Conservation (phyloP, 2,888 invertebrate species). For the Protodeltote pygarga region DNA sequence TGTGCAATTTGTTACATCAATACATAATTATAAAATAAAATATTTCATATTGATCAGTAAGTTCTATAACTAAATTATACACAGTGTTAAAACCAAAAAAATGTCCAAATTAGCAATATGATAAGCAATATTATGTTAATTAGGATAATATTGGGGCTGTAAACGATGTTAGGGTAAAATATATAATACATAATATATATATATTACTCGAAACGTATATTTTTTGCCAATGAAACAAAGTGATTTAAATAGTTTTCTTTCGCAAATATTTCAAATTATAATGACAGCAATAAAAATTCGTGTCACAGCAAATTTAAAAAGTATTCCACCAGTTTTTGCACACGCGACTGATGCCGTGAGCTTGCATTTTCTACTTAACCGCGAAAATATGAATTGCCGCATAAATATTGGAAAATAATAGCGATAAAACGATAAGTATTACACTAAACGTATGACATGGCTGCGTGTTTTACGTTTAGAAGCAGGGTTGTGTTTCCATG, state of each 20-base stretch:
- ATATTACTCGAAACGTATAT: slow-evolving; percentile 6
- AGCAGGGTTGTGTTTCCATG: not conserved
- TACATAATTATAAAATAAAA: slow-evolving; percentile 24
- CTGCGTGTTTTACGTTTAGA: slow-evolving; percentile 18
- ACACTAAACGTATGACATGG: slow-evolving; percentile 3
- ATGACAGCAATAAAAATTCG: not conserved
- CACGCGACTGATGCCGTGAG: no score
- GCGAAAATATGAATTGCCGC: not conserved
- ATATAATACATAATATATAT: not conserved
- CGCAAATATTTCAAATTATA: no score
- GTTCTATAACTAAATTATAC: slow-evolving; percentile 24
- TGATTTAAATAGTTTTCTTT: slow-evolving; percentile 15
- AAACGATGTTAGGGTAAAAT: slow-evolving; percentile 35
- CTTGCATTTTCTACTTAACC: not conserved
- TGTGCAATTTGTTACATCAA: slow-evolving; percentile 26
- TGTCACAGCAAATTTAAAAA: not conserved
- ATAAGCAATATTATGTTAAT: slow-evolving; percentile 49
- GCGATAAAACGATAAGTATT: not conserved
- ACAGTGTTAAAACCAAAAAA: slow-evolving; percentile 43
- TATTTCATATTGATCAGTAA: slow-evolving; percentile 23
- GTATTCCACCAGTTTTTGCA: slow-evolving; percentile 5
- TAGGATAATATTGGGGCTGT: slow-evolving; percentile 32
- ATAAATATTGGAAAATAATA: not conserved
- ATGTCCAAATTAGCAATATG: slow-evolving; percentile 48
- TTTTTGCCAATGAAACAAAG: no score